Percentiles rank a stretch among this genome's conserved stretches.
These are phyloP conservation scores for Drosophila ercepeae DNA, from an alignment of 1,140 invertebrate species.

Conservation along the genomic window DNA sequence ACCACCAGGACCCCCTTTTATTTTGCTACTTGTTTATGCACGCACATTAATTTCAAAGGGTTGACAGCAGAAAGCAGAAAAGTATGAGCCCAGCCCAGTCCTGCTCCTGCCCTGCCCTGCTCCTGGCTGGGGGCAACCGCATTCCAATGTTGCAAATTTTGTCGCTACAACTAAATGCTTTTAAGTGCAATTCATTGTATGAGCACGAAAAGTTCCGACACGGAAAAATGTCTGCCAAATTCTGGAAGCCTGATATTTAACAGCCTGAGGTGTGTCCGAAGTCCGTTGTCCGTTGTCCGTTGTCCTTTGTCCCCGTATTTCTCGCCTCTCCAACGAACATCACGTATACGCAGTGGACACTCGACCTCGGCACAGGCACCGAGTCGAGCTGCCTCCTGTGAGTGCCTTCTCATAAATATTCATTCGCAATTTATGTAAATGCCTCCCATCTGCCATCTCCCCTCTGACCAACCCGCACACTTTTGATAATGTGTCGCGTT, in stretches of 20 bases:
- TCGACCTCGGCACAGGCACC: background rate
- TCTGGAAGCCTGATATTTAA: constrained; percentile 9
- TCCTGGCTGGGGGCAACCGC: constrained; percentile 1
- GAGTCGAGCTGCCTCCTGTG: background rate
- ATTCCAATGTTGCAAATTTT: constrained; percentile 70
- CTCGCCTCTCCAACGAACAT: constrained; percentile 3
- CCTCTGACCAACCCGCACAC: constrained; percentile 25
- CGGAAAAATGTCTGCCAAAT: constrained; percentile 10
- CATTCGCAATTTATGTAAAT: constrained; percentile 76
- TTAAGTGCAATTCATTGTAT: constrained; percentile 75
- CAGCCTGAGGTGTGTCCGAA: constrained; percentile 33
- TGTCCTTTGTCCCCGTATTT: background rate
- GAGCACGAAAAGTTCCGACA: constrained; percentile 3
- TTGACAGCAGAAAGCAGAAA: background rate
- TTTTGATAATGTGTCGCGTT: constrained; percentile 79
- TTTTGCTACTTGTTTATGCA: constrained; percentile 66
- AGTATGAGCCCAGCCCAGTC: constrained; percentile 4
- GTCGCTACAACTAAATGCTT: constrained; percentile 79
- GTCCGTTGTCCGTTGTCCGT: background rate
- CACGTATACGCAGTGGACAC: constrained; percentile 19
- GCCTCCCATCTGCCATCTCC: constrained; percentile 12
- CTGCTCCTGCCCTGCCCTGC: background rate
- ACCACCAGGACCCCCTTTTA: background rate
- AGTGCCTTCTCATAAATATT: constrained; percentile 68
- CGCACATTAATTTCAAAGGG: constrained; percentile 75